These are phyloP conservation scores for Drosophila cognata DNA, from an alignment of 2,888 invertebrate genomes.

Conservation along the genomic window DNA sequence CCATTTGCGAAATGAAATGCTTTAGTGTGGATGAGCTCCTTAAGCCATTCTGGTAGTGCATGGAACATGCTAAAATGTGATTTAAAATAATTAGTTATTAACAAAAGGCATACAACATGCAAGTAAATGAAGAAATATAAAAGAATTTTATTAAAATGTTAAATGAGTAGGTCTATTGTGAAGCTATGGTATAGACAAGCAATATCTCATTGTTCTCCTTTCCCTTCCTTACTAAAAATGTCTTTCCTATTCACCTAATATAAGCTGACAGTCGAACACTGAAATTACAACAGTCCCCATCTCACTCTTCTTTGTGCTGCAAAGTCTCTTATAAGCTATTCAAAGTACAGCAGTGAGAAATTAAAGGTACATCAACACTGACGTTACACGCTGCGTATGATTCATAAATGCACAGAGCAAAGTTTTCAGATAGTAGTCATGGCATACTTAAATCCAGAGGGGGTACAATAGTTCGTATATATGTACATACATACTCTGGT, in stretches of 20 bases:
- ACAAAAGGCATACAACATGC: not conserved
- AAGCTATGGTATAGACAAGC: not conserved
- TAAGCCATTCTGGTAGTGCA: not conserved
- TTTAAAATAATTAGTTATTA: not conserved
- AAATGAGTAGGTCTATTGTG: not conserved
- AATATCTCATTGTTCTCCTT: not conserved
- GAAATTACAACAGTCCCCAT: not conserved
- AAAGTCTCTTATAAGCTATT: constrained; percentile 14
- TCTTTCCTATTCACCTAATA: not conserved
- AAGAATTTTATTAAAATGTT: not conserved
- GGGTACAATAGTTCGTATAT: not conserved
- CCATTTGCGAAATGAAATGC: constrained; percentile 66
- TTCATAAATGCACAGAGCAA: constrained; percentile 23
- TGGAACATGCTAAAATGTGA: not conserved
- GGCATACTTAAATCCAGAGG: not conserved
- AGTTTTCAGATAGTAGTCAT: constrained; percentile 1
- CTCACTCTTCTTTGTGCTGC: constrained; percentile 1
- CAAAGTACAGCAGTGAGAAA: constrained; percentile 30
- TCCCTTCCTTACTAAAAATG: not conserved
- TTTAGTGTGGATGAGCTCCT: constrained; percentile 21
- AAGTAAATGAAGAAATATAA: too few relatives aligned
- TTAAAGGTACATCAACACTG: constrained; percentile 18
- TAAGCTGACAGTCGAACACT: not conserved
- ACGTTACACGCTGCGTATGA: constrained; percentile 44
- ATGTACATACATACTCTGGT: not conserved